These are phyloP conservation scores for Centropus bengalensis DNA, from an alignment of 2,113 vertebrate genomes.

Conservation along the genomic window DNA sequence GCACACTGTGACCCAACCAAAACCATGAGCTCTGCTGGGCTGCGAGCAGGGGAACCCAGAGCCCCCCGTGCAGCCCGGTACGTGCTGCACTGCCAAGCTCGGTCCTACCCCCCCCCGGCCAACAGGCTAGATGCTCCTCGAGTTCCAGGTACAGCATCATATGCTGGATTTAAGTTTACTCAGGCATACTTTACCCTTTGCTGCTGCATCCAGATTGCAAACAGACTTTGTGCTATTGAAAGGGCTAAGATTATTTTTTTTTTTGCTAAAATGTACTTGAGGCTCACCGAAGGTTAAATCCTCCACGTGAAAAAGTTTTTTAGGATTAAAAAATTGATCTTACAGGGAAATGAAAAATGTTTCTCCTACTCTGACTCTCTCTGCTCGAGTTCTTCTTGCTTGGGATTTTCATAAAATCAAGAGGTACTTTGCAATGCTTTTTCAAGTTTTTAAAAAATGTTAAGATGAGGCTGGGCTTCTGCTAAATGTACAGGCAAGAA, in stretches of 20 bases:
- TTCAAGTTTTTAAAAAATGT: neutral
- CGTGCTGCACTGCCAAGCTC: neutral
- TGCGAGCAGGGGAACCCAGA: neutral
- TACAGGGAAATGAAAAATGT: slow-evolving; percentile 13
- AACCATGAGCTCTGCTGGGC: neutral
- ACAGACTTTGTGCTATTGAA: neutral
- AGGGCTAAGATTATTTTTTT: neutral
- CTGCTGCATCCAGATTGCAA: slow-evolving; percentile 49
- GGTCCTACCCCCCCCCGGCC: neutral
- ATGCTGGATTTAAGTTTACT: slow-evolving; percentile 62
- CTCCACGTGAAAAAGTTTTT: slow-evolving; percentile 2
- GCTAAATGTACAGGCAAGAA: neutral
- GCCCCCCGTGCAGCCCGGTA: neutral
- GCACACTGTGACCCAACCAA: slow-evolving; percentile 46
- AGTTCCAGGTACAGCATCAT: slow-evolving; percentile 55
- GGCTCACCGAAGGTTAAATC: slow-evolving; percentile 3
- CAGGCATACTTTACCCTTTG: slow-evolving; percentile 57
- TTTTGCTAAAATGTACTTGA: slow-evolving; percentile 29
- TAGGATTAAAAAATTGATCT: neutral
- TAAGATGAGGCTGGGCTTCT: neutral
- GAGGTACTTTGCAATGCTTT: neutral
- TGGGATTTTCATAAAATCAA: slow-evolving; percentile 42
- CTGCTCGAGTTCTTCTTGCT: neutral
- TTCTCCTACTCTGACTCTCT: neutral
- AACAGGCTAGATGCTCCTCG: slow-evolving; percentile 19